A percentile compares a stretch with the other conserved stretches of the same genome.
Conservation (phyloP, 2,888 invertebrate genomes). For the Schizotus pectinicornis region DNA sequence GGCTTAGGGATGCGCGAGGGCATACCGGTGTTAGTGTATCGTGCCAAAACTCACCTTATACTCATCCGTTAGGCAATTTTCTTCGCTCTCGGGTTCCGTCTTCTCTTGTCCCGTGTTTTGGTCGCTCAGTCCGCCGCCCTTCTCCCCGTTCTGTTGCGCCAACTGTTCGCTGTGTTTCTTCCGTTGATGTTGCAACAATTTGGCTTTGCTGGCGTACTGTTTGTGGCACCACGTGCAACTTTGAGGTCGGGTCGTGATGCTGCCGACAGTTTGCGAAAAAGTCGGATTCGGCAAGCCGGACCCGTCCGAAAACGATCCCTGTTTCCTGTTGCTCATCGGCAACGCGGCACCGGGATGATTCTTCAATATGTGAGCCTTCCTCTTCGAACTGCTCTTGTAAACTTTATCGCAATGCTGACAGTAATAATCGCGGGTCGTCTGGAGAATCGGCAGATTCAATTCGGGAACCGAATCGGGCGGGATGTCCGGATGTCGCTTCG, state of each 20-base stretch:
- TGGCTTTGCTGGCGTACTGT: conserved; percentile 83
- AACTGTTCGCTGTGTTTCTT: conserved; percentile 65
- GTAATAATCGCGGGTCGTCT: conserved; percentile 79
- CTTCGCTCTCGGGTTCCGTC: not conserved
- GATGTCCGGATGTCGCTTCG: conserved; percentile 74
- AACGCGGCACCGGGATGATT: conserved; percentile 81
- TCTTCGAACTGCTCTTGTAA: conserved; percentile 84
- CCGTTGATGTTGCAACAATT: conserved; percentile 72
- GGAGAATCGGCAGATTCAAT: conserved; percentile 77
- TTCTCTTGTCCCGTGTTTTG: conserved; percentile 3
- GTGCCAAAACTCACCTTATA: conserved; percentile 12
- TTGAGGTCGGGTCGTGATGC: conserved; percentile 73
- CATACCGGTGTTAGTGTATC: no score
- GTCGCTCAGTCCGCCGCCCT: not conserved
- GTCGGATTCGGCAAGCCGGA: conserved; percentile 66
- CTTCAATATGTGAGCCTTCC: conserved; percentile 80
- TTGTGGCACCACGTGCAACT: conserved; percentile 83
- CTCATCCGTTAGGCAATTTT: conserved; percentile 7
- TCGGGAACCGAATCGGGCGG: conserved; percentile 72
- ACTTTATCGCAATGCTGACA: conserved; percentile 84
- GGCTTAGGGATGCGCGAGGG: no score
- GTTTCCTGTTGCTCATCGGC: conserved; percentile 61
- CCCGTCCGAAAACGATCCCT: conserved; percentile 43
- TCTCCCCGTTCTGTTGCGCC: conserved; percentile 24
- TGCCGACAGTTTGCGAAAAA: conserved; percentile 74